These are phyloP conservation scores for Drosophila sp. DNA, from an alignment of 1,140 invertebrate species.

Conservation along the genomic window DNA sequence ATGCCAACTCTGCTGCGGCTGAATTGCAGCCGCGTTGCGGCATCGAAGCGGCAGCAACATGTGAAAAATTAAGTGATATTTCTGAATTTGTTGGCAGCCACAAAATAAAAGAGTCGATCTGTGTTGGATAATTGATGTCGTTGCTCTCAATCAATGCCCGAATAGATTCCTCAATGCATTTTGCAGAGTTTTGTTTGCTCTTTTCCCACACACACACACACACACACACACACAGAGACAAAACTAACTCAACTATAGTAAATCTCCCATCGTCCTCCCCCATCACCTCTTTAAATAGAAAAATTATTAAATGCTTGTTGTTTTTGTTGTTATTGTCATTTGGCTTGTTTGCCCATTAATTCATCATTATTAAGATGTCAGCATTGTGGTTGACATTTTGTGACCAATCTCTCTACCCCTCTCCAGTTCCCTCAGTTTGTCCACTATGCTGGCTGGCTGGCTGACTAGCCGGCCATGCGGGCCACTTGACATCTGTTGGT, in stretches of 20 bases:
- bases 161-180: conserved; percentile 51
- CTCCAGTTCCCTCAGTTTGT: conserved; percentile 2
- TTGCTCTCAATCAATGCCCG: conserved; percentile 73
- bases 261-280: conserved; percentile 17
- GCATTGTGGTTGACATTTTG: conserved; percentile 76
- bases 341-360: conserved; percentile 78
- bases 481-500: conserved; percentile 78
- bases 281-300: conserved; percentile 50
- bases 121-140: conserved; percentile 66
- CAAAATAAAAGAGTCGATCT: conserved; percentile 23
- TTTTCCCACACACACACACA: conserved; percentile 20
- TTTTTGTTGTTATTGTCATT: conserved; percentile 57
- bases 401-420: conserved; percentile 38
- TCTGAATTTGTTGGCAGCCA: conserved; percentile 78
- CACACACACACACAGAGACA: not conserved
- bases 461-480: conserved; percentile 48
- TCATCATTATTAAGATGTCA: conserved; percentile 82
- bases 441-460: conserved; percentile 8
- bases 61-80: conserved; percentile 82
- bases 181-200: conserved; percentile 37
- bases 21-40: conserved; percentile 15
- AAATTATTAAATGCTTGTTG: conserved; percentile 71
- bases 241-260: conserved; percentile 16
- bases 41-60: conserved; percentile 44
- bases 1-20: conserved; percentile 32